These are phyloP conservation scores for Hemibagrus guttatus DNA, from an alignment of 2,797 vertebrate genomes.

Conservation along the genomic window DNA sequence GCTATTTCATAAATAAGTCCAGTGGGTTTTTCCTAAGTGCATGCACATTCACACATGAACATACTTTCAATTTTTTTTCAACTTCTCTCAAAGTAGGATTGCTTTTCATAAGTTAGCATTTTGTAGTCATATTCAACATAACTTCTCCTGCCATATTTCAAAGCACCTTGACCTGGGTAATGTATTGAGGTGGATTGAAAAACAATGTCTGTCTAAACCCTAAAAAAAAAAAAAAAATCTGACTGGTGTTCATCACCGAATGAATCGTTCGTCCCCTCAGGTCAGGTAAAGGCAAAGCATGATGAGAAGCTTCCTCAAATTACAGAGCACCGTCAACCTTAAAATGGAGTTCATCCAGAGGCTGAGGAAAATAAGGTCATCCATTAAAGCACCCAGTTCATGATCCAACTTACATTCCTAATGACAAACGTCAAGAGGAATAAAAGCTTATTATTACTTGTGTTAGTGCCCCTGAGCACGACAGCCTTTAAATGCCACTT, in stretches of 20 bases:
- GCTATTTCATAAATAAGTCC: constrained; percentile 32
- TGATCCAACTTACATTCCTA: constrained; percentile 64
- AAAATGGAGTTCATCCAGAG: constrained; percentile 75
- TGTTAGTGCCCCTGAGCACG: constrained; percentile 34
- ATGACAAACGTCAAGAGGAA: constrained; percentile 59
- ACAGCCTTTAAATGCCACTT: constrained; percentile 37
- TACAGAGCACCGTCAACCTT: constrained; percentile 70
- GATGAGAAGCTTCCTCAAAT: constrained; percentile 77
- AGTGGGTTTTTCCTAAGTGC: background rate
- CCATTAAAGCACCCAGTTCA: constrained; percentile 61
- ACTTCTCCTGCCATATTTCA: constrained; percentile 38
- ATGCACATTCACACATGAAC: background rate
- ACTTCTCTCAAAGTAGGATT: background rate
- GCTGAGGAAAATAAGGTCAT: constrained; percentile 73
- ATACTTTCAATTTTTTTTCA: background rate
- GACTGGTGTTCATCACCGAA: constrained; percentile 60
- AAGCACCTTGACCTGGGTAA: constrained; percentile 44
- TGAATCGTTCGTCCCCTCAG: constrained; percentile 60
- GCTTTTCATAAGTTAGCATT: background rate
- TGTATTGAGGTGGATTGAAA: background rate
- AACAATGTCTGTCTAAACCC: constrained; percentile 5
- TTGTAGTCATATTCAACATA: background rate
- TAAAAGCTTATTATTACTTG: constrained; percentile 56
- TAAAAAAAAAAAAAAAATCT: constrained; percentile 17
- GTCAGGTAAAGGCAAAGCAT: constrained; percentile 69